Conservation (phyloP, 2,113 vertebrate genomes). For the Paratilapia polleni region DNA sequence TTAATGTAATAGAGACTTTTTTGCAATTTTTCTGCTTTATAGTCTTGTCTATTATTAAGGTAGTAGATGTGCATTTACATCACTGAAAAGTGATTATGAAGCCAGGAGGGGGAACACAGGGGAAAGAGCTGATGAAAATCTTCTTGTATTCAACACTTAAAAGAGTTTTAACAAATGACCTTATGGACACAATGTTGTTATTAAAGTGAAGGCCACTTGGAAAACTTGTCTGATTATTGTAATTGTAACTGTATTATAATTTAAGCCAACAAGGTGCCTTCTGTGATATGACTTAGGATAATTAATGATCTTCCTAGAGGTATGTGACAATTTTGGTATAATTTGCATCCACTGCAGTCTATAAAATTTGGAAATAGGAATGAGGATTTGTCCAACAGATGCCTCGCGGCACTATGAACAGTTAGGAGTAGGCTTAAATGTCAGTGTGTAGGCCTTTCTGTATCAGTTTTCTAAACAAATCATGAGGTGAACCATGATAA, state of each 20-base stretch:
- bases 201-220: not conserved
- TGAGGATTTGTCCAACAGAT: conserved; percentile 18
- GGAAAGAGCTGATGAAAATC: not conserved
- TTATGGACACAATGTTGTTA: not conserved
- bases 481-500: not conserved
- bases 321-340: not conserved
- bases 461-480: not conserved
- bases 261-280: not conserved
- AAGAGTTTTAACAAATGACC: not conserved
- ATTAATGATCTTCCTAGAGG: not conserved
- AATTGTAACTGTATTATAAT: not conserved
- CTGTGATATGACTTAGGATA: not conserved
- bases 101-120: conserved; percentile 7
- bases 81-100: not conserved
- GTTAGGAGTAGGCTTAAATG: conserved; percentile 33
- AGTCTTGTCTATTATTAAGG: not conserved
- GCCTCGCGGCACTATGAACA: not conserved
- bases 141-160: not conserved
- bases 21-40: not conserved
- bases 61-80: not conserved
- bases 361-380: not conserved
- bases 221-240: conserved; percentile 1
- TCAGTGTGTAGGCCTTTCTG: conserved; percentile 34
- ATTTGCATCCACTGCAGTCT: not conserved
- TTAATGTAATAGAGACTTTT: not conserved